These are phyloP conservation scores for Euclidia mi DNA, from an alignment of 2,888 invertebrate genomes.

Conservation along the genomic window DNA sequence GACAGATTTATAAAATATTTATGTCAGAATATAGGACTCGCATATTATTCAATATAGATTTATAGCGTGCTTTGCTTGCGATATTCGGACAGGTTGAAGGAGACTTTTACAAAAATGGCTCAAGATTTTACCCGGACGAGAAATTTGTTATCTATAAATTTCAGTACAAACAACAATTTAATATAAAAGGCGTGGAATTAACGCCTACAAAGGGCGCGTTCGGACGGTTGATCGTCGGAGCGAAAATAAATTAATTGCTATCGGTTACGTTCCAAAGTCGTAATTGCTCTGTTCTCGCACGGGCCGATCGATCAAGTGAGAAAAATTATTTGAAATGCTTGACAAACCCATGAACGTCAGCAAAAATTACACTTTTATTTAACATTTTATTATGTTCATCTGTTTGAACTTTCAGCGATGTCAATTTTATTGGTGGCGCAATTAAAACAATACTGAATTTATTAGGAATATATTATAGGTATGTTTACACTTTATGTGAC, in stretches of 20 bases:
- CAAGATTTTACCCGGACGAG: slow-evolving; percentile 23
- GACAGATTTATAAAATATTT: background rate
- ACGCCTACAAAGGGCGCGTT: slow-evolving; percentile 78
- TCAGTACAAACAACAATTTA: slow-evolving; percentile 75
- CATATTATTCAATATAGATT: slow-evolving; percentile 13
- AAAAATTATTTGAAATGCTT: slow-evolving; percentile 87
- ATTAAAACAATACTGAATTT: too few species aligned
- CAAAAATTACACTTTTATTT: slow-evolving; percentile 52
- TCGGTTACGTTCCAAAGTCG: slow-evolving; percentile 83
- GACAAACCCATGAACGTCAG: slow-evolving; percentile 65
- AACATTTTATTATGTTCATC: slow-evolving; percentile 7
- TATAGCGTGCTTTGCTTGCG: slow-evolving; percentile 1
- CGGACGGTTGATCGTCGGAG: slow-evolving; percentile 76
- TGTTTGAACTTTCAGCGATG: slow-evolving; percentile 7
- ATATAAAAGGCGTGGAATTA: slow-evolving; percentile 79
- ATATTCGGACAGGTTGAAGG: slow-evolving; percentile 1
- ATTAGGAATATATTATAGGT: too few species aligned
- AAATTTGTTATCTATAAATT: slow-evolving; percentile 53
- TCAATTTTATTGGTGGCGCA: too few species aligned
- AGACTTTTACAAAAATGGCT: slow-evolving; percentile 19
- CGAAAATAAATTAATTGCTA: slow-evolving; percentile 89
- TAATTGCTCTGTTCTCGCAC: slow-evolving; percentile 86
- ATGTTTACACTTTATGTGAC: too few species aligned
- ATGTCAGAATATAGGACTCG: background rate
- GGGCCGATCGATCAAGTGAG: slow-evolving; percentile 83